phyloP scores from a whole-genome alignment of 2,888 invertebrate species.

The Trachelus tabidus region DNA sequence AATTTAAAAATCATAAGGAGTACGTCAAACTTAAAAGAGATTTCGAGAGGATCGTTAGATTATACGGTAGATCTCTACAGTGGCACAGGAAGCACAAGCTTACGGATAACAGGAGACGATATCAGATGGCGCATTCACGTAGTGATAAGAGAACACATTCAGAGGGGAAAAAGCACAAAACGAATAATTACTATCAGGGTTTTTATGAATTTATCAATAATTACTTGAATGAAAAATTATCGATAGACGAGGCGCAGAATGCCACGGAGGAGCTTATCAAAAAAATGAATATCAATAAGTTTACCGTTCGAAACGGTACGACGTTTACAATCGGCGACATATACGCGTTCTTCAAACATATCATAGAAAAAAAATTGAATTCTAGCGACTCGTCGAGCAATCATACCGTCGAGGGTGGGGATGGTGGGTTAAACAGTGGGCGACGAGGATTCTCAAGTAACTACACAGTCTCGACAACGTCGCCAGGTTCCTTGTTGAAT shows the following conservation, averaged over 20 bases:
- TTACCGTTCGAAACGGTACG: constrained; percentile 57
- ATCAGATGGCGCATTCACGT: not conserved
- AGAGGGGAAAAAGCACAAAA: constrained; percentile 53
- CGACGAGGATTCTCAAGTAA: constrained; percentile 21
- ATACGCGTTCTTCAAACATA: constrained; percentile 65
- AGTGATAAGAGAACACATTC: not conserved
- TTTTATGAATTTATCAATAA: constrained; percentile 62
- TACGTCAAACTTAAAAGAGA: constrained; percentile 60
- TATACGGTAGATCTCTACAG: constrained; percentile 60
- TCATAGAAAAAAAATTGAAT: constrained; percentile 63
- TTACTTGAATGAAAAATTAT: constrained; percentile 56
- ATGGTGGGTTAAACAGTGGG: constrained; percentile 11
- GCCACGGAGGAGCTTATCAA: constrained; percentile 57
- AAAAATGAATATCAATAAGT: constrained; percentile 59
- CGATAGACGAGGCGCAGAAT: constrained; percentile 51
- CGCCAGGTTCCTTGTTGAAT: constrained; percentile 37
- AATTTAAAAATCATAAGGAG: constrained; percentile 56
- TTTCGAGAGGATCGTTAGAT: constrained; percentile 60
- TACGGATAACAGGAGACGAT: not conserved
- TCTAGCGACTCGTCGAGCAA: constrained; percentile 26
- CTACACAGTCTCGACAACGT: constrained; percentile 22
- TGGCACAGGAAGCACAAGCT: constrained; percentile 49
- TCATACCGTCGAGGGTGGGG: constrained; percentile 6
- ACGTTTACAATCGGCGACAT: constrained; percentile 60
- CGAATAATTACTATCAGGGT: constrained; percentile 58